Conservation (phyloP, 2,888 invertebrate genomes). For the Acanthoscelides obtectus region DNA sequence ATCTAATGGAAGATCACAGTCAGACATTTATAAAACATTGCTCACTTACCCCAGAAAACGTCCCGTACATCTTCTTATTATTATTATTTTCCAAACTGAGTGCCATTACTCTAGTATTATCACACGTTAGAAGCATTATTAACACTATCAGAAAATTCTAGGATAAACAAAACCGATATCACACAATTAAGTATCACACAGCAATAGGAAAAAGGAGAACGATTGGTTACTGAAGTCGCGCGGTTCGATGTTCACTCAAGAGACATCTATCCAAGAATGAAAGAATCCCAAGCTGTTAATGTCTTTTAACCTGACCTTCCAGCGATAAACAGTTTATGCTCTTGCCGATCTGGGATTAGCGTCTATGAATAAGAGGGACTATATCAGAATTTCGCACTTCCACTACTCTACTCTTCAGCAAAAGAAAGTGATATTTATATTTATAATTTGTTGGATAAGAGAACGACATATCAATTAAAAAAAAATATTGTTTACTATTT, state of each 20-base stretch:
- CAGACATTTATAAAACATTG: no score
- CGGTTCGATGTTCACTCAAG: background rate
- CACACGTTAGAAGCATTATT: background rate
- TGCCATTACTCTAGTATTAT: background rate
- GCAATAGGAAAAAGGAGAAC: background rate
- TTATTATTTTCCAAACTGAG: background rate
- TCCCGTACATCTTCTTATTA: background rate
- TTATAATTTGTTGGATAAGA: no score
- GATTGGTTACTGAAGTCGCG: background rate
- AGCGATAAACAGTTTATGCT: background rate
- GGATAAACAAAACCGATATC: background rate
- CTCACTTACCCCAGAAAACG: background rate
- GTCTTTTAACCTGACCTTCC: background rate
- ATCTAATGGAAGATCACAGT: no score
- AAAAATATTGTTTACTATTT: background rate
- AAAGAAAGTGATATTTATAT: no score
- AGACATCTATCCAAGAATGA: background rate
- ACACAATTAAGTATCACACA: background rate
- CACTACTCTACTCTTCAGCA: background rate
- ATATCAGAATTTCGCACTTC: background rate
- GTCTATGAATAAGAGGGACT: background rate
- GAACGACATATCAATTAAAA: no score
- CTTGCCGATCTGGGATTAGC: background rate
- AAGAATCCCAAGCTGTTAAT: background rate
- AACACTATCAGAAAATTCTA: background rate